These are phyloP conservation scores for Psophia crepitans DNA, from an alignment of 2,113 vertebrate genomes.

Conservation along the genomic window DNA sequence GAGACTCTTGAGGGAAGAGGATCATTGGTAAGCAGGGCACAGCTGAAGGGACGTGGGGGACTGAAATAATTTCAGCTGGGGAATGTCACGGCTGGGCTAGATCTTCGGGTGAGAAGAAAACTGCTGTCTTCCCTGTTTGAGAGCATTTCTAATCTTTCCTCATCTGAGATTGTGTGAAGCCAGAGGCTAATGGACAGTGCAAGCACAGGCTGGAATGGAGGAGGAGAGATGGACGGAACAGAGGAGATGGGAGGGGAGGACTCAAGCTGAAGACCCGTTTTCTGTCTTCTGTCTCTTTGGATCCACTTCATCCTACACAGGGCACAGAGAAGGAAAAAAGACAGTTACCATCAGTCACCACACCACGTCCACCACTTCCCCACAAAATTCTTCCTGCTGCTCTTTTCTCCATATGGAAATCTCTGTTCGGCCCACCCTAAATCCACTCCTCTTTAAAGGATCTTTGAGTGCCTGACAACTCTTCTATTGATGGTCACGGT, in stretches of 20 bases:
- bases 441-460: background rate
- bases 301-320: conserved; percentile 76
- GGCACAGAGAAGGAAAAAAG: background rate
- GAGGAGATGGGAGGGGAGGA: conserved; percentile 1
- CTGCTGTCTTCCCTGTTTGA: conserved; percentile 17
- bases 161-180: conserved; percentile 59
- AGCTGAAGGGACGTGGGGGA: background rate
- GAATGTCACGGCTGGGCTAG: background rate
- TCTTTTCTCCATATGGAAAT: background rate
- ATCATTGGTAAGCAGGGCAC: background rate
- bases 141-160: conserved; percentile 44
- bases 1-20: background rate
- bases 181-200: conserved; percentile 50
- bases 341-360: background rate
- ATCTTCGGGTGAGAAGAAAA: background rate
- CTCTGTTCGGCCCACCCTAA: background rate
- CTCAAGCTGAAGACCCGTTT: conserved; percentile 79
- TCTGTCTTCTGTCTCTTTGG: conserved; percentile 83
- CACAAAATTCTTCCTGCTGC: background rate
- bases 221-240: conserved; percentile 46
- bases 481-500: accelerated
- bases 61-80: background rate
- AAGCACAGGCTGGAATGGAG: conserved; percentile 63
- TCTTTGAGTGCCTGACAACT: background rate
- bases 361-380: background rate